Evolutionary conservation across 2,888 invertebrate species (phyloP), one percentile per base, ranked within the genome.

Genomic region (Dascillus cervinus): DNA sequence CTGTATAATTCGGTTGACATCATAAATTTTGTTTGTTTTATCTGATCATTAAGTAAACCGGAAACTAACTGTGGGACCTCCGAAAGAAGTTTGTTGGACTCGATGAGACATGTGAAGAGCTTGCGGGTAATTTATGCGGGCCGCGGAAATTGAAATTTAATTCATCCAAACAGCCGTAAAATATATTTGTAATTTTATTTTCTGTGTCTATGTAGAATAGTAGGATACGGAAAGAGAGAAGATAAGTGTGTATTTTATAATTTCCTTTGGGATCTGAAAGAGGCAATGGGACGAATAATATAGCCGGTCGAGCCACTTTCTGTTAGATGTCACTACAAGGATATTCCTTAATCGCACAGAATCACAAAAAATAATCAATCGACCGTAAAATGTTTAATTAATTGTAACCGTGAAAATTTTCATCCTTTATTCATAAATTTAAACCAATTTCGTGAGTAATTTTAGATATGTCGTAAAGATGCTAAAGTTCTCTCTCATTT

Each of bases 231-330:
- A 36, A 34, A 41, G 41, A 37, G 35, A 41, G 47, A 43, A 49
- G 46, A 48, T 43, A 44, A 44, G 44, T 46, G 44, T 55, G 58
- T 56, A 58, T 60, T 61, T 60, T 56, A 58, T 63, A 63, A 63
- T 63, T 63, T 63, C 63, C 63, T 62, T 43, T 52, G 63, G 63
- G 62, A 63, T 35, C 39, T 22, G 30, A 30, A 46, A 39, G 40
- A 35, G 44, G 37, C 43, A 41, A 42, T 36, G 38, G 43, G 42
- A 42, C 41, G 36, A 17, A 34, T 41, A 43, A 41, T 39, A 38
- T 41, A 41, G 41, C 41, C 34, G 35, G 39, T 32, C 43, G 29
- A 37, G 34, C 30, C 33, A 43, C 34, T 39, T 39, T 33, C 37
- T 34, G 34, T 35, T 41, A 43, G 43, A 36, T 50, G 50, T 50